Base-by-base conservation (phyloP, 1,140 invertebrate species). In the Drosophila lacertosa region DNA sequence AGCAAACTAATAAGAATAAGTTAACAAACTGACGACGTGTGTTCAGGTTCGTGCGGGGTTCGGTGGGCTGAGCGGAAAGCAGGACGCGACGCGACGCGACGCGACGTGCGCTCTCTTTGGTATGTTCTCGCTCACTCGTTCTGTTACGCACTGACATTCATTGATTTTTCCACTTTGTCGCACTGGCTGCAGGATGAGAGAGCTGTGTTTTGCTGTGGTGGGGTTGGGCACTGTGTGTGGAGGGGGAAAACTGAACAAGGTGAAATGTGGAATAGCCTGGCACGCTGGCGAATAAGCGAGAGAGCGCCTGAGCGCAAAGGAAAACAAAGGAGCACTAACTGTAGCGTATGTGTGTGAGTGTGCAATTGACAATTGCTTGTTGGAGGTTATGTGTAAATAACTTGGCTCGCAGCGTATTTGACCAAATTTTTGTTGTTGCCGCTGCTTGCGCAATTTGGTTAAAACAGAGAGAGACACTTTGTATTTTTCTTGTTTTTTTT, bases 1-100 rank as follows among this genome's bases (percentile, higher is more conserved):
- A 48, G 48, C 60, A 69, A 50, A 37, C 64, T 44, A 67, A 67
- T 60, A 59, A 59, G 62, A 81, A 76, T 80, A 80, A 80, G 77
- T 81, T 81, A 81, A 81, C 77, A 81, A 81, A 81, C 77, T 75
- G 77, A 64, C 77, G 72, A 80, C 77, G 77, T 81, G 77, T 76
- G 62, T 75, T 63, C 60, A 48, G 54, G 73, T 62, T 57, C 50
- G 51, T 35, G 58, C 37, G 55, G 51, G 37, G 70, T 9, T 15
- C 9, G 32, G 48, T 64, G 35, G 15, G 26, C 24, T 2, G 29
- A 22, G 7, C 26, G 15, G 29, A 57, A 32, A 57, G 57, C 67
- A 74, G 71, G 55, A 59, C 44, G 40, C 57, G 64, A 26, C 39
- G 16, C 55, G 42, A 26, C 7, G 24, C 24, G 24, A 26, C 29